Base-by-base conservation (phyloP, 2,113 vertebrate genomes). In the Gasterosteus aculeatus region DNA sequence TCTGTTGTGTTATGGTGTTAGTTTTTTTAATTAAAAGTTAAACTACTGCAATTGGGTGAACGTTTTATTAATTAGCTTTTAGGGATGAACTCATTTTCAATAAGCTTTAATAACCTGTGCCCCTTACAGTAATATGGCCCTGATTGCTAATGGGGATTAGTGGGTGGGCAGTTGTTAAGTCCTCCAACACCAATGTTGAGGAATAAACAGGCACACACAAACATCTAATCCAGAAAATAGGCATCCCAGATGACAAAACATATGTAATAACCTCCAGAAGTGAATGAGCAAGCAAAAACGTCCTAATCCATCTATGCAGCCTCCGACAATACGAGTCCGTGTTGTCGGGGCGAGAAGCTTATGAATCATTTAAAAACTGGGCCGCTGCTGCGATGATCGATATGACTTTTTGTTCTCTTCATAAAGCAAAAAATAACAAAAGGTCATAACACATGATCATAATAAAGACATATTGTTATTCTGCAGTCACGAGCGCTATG, bases 391-490 rank as follows among this genome's bases (percentile, higher is more conserved):
- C 16, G 63, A 69, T 54, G 71, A 85, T 87, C 71, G 16, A 81
- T 86, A 59, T 82, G 54, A 19, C 22, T 67, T 38, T 80, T 53
- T 12, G 75, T 71, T 58, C 38, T 71, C 26, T 60, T 74, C 57
- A 67, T 49, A 77, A 77, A 70, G 42, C 19, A n/a, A 51, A 51
- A 51, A n/a, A 8, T 4, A 0, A 26, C 26, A 26, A 82, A 78
- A 80, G 80, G 61, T 82, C 72, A 76, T 9, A 70, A 64, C 47
- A 69, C 54, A 67, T 51, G 22, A 69, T 42, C 58, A 69, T 68
- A 80, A 86, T 59, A 77, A 59, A 81, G 82, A 62, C 81, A 83
- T 80, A 86, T 87, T 85, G 85, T 70, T 58, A 41, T 60, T 66
- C 67, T 80, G 83, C 58, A 39, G 46, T 75, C 61, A 57, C 78